Evolutionary conservation across 2,113 vertebrate genomes (phyloP).

Genomic region (Rissa tridactyla): DNA sequence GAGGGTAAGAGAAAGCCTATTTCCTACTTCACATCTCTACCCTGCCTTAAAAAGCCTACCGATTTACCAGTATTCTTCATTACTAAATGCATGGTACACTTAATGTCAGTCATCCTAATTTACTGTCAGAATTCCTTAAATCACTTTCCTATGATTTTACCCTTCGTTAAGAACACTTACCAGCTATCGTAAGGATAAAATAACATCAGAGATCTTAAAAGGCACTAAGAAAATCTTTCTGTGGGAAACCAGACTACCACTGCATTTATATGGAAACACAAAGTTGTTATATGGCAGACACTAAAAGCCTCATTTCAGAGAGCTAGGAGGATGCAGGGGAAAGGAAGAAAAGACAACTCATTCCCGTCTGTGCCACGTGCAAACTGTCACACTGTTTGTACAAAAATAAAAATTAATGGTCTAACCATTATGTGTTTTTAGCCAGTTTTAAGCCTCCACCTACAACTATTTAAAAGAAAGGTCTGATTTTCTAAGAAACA

Average conservation of each 20-base stretch:
- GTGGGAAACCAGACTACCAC: constrained; percentile 49
- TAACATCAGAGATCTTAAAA: constrained; percentile 61
- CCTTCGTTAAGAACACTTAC: constrained; percentile 45
- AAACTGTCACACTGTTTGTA: constrained; percentile 19
- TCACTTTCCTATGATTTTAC: constrained; percentile 53
- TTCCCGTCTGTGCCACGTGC: constrained; percentile 28
- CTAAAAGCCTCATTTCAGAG: constrained; percentile 54
- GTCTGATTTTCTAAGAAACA: constrained; percentile 42
- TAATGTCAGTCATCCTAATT: constrained; percentile 28
- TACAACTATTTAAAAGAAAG: constrained; percentile 46
- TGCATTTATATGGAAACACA: constrained; percentile 46
- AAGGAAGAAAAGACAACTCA: constrained; percentile 41
- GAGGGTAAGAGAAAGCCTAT: neutral
- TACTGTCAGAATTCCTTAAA: constrained; percentile 44
- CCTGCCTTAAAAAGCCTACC: neutral
- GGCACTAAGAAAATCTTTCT: constrained; percentile 49
- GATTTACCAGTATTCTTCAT: neutral
- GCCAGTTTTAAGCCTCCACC: constrained; percentile 58
- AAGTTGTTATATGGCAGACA: constrained; percentile 44
- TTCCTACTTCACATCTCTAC: neutral
- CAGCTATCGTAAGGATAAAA: constrained; percentile 16
- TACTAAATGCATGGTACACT: constrained; percentile 1
- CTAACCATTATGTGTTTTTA: neutral
- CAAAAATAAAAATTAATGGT: constrained; percentile 51
- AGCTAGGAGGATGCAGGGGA: neutral